These are phyloP conservation scores for Drosophila pullipes DNA, from an alignment of 2,888 invertebrate species.

Conservation along the genomic window DNA sequence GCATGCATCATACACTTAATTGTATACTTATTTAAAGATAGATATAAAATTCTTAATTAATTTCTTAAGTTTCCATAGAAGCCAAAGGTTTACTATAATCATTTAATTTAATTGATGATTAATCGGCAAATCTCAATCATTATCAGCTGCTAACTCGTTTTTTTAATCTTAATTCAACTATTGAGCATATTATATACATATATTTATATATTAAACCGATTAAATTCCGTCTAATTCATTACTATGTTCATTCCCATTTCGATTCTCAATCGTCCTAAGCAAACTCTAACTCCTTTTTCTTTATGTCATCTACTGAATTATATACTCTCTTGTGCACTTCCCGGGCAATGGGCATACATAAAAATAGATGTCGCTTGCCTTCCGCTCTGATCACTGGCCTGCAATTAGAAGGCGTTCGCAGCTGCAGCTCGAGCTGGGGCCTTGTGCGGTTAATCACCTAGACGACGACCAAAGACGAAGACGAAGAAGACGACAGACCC, in stretches of 20 bases:
- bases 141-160: neutral
- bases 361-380: constrained; percentile 65
- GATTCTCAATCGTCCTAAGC: neutral
- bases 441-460: constrained; percentile 74
- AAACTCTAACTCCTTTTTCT: neutral
- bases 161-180: neutral
- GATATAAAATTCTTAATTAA: neutral
- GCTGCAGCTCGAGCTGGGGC: constrained; percentile 23
- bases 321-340: constrained; percentile 18
- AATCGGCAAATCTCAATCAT: neutral
- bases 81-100: neutral
- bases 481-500: constrained; percentile 26
- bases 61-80: neutral
- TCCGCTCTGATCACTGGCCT: constrained; percentile 38
- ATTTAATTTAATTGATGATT: neutral
- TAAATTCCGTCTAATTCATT: neutral
- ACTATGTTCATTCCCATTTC: neutral
- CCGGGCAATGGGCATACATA: constrained; percentile 38
- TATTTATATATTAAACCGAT: neutral
- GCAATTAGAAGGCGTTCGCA: constrained; percentile 68
- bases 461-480: constrained; percentile 27
- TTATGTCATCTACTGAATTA: constrained; percentile 28
- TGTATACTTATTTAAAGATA: neutral
- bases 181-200: neutral
- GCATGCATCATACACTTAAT: neutral